Evolutionary conservation across 2,888 invertebrate species (phyloP).

Genomic region (Diarsia mendica): DNA sequence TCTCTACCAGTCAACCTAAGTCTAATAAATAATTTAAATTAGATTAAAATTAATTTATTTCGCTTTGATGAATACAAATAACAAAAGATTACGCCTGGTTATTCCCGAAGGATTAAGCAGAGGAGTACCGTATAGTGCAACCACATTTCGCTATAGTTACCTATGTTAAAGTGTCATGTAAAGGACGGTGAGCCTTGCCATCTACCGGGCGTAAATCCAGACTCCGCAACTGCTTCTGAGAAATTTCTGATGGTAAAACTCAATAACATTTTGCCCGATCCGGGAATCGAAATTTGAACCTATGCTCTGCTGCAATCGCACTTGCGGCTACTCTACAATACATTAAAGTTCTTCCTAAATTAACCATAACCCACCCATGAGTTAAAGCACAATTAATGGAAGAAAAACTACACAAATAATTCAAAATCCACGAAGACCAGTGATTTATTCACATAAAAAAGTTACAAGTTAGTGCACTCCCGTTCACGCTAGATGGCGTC

Average conservation of each 20-base stretch:
- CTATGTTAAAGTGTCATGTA: background rate
- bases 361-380: no score
- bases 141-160: background rate
- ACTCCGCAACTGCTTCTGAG: background rate
- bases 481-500: constrained; percentile 32
- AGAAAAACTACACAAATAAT: background rate
- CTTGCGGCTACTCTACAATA: no score
- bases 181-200: background rate
- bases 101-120: background rate
- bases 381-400: background rate
- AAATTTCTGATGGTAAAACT: background rate
- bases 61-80: background rate
- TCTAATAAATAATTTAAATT: background rate
- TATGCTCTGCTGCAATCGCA: background rate
- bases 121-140: background rate
- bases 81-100: background rate
- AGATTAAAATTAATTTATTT: no score
- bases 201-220: background rate
- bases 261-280: background rate
- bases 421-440: background rate
- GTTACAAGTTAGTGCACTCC: background rate
- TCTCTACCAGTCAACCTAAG: no score
- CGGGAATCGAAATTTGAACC: background rate
- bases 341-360: no score
- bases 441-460: background rate